Conservation (phyloP, 1,140 invertebrate genomes). For the Drosophila kurseongensis region DNA sequence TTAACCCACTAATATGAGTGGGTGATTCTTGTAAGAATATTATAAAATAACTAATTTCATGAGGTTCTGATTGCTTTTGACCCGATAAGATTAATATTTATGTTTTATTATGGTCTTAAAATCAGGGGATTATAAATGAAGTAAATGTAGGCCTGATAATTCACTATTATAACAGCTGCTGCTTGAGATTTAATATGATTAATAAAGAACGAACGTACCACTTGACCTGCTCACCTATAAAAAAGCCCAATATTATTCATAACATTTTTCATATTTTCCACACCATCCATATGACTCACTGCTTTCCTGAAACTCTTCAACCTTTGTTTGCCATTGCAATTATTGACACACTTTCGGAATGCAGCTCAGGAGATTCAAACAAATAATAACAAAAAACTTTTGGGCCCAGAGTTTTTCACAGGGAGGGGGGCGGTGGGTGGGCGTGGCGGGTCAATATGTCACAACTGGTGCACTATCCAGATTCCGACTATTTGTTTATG, state of each 20-base stretch:
- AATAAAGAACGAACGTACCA: background rate
- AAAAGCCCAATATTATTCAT: slow-evolving; percentile 11
- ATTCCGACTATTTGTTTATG: slow-evolving; percentile 59
- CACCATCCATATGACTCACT: slow-evolving; percentile 18
- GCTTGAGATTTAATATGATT: background rate
- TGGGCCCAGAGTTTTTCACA: slow-evolving; percentile 14
- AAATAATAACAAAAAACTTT: slow-evolving; percentile 28
- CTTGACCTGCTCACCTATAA: background rate
- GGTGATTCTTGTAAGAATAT: background rate
- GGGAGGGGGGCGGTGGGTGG: slow-evolving; percentile 2
- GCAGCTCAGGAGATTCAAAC: slow-evolving; percentile 57
- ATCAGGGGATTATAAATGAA: too few relatives aligned
- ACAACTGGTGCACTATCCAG: slow-evolving; percentile 49
- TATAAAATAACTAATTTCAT: background rate
- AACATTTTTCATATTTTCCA: slow-evolving; percentile 29
- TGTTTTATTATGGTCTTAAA: background rate
- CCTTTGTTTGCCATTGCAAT: slow-evolving; percentile 61
- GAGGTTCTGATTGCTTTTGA: background rate
- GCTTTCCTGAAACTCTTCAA: slow-evolving; percentile 9
- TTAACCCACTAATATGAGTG: background rate
- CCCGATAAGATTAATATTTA: background rate
- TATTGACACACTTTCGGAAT: slow-evolving; percentile 75
- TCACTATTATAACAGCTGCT: background rate
- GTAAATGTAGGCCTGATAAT: too few relatives aligned
- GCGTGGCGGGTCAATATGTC: slow-evolving; percentile 71